Percentiles rank a stretch among this genome's conserved stretches.
phyloP scores from a whole-genome alignment of 2,113 vertebrate species.

The Aphelocoma coerulescens region DNA sequence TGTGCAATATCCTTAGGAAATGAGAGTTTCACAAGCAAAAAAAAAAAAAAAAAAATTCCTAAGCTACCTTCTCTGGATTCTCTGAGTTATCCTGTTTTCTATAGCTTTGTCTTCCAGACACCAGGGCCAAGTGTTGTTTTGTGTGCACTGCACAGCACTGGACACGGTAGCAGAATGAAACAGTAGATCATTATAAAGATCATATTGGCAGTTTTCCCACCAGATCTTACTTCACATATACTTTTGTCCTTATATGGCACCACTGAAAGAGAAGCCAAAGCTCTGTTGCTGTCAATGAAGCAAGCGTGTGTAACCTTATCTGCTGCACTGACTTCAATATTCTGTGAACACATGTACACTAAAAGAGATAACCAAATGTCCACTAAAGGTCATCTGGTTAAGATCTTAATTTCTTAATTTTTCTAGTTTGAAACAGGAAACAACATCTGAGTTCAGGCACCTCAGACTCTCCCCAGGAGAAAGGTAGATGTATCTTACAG shows the following conservation, averaged over 20 bases:
- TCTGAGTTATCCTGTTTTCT: not conserved
- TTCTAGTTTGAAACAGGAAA: not conserved
- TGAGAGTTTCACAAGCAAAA: not conserved
- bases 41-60: not conserved
- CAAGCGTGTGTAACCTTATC: not conserved
- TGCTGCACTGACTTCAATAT: not conserved
- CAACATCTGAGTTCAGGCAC: not conserved
- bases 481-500: not conserved
- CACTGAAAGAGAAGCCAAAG: not conserved
- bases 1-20: not conserved
- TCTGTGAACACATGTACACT: not conserved
- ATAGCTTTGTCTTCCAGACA: not conserved
- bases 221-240: not conserved
- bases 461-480: not conserved
- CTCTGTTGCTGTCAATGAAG: not conserved
- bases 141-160: not conserved
- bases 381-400: not conserved
- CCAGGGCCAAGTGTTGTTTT: not conserved
- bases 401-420: not conserved
- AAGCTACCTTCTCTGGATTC: not conserved
- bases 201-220: not conserved
- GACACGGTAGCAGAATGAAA: not conserved
- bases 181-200: not conserved
- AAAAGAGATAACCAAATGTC: not conserved
- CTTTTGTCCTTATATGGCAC: not conserved